These are phyloP conservation scores for Zaprionus africanus DNA, from an alignment of 1,140 invertebrate species.

Conservation along the genomic window DNA sequence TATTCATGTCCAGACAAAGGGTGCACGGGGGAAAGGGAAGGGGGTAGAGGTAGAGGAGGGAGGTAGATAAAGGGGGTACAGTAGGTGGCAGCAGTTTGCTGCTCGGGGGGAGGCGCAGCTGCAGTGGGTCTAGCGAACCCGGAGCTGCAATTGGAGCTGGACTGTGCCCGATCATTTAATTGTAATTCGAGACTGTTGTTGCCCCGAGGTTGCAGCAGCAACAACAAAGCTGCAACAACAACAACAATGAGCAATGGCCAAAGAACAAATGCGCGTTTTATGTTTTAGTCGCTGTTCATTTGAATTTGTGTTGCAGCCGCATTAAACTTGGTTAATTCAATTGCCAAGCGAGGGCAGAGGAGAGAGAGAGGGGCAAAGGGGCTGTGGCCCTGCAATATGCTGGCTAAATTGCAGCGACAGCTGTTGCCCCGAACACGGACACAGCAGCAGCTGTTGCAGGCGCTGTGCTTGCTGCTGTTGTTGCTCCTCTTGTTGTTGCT, in stretches of 20 bases:
- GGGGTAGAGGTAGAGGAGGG: constrained; percentile 23
- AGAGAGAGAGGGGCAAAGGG: background rate
- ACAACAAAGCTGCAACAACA: background rate
- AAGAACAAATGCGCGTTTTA: constrained; percentile 27
- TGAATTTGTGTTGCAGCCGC: constrained; percentile 52
- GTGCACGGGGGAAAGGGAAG: background rate
- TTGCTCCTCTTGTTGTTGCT: constrained; percentile 23
- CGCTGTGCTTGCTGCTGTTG: constrained; percentile 31
- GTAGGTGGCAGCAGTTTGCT: background rate
- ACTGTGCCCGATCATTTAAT: constrained; percentile 70
- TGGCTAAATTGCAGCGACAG: constrained; percentile 61
- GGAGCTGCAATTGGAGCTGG: constrained; percentile 14
- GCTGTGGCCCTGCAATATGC: constrained; percentile 56
- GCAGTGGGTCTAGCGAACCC: background rate
- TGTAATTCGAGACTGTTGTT: constrained; percentile 71
- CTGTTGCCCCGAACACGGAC: constrained; percentile 11
- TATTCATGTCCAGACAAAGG: constrained; percentile 54
- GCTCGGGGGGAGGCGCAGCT: background rate
- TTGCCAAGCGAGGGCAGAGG: constrained; percentile 40
- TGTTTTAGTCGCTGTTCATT: constrained; percentile 68
- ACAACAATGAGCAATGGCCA: constrained; percentile 1
- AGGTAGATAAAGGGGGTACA: background rate
- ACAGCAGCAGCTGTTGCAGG: constrained; percentile 17
- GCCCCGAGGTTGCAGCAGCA: constrained; percentile 24
- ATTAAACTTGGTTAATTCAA: constrained; percentile 79